phyloP scores from a whole-genome alignment of 1,140 invertebrate species.

The Diabrotica undecimpunctata region DNA sequence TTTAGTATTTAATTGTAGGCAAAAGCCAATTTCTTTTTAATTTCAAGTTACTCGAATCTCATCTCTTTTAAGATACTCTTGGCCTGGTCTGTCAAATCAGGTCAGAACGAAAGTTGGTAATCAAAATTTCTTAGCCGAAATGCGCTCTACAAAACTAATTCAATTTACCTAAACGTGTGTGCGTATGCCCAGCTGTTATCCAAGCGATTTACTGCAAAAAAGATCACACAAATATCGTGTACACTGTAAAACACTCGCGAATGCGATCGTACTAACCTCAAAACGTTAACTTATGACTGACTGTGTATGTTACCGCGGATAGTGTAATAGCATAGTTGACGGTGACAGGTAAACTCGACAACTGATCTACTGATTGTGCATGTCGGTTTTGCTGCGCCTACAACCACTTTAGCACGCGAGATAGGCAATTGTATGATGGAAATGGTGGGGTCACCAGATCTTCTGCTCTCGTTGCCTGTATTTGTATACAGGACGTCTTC shows the following conservation, averaged over 20 bases:
- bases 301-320: constrained; percentile 4
- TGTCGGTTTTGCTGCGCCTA: constrained; percentile 8
- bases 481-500: no score
- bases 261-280: not conserved
- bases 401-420: constrained; percentile 12
- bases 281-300: no score
- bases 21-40: no score
- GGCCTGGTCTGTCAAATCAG: not conserved
- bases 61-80: not conserved
- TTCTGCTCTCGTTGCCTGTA: not conserved
- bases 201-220: not conserved
- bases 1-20: no score
- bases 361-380: constrained; percentile 20
- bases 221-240: not conserved
- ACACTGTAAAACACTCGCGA: not conserved
- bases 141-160: not conserved
- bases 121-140: not conserved
- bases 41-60: no score
- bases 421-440: constrained; percentile 25
- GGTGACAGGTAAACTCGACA: constrained; percentile 24
- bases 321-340: constrained; percentile 8
- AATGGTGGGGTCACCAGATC: constrained; percentile 18
- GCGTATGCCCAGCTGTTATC: not conserved
- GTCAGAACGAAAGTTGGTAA: not conserved
- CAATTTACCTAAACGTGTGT: not conserved